Percentiles rank a stretch among this genome's conserved stretches.
Evolutionary conservation across 2,113 vertebrate genomes (phyloP).

Genomic region (Hydrolagus affinis): DNA sequence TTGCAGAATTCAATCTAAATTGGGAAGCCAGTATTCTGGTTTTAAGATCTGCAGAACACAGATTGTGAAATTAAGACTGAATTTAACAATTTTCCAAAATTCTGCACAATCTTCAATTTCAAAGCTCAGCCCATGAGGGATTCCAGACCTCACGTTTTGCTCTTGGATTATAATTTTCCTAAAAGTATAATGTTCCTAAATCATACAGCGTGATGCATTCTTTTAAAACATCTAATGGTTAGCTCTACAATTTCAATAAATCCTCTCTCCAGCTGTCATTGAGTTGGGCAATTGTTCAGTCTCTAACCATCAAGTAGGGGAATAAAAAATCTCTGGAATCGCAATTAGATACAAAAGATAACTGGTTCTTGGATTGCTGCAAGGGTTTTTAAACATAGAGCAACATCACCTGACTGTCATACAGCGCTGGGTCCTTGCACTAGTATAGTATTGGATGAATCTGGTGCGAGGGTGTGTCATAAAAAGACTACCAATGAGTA

Average conservation of each 20-base stretch:
- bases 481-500: neutral
- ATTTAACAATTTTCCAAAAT: too few species aligned
- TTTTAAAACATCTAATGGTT: constrained; percentile 13
- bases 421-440: neutral
- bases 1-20: too few species aligned
- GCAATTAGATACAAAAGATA: neutral
- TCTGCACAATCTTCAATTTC: too few species aligned
- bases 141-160: too few species aligned
- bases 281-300: constrained; percentile 16
- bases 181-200: neutral
- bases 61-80: too few species aligned
- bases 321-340: neutral
- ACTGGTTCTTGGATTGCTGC: neutral
- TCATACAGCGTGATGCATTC: neutral
- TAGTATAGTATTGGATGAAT: neutral
- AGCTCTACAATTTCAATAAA: constrained; percentile 24
- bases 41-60: too few species aligned
- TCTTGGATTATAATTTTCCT: too few species aligned
- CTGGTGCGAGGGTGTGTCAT: neutral
- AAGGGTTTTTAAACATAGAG: neutral
- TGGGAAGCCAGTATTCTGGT: too few species aligned
- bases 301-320: neutral
- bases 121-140: too few species aligned
- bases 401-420: too few species aligned
- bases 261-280: constrained; percentile 18